These are phyloP conservation scores for Agapornis canus DNA, from an alignment of 2,797 vertebrate genomes.

Conservation along the genomic window DNA sequence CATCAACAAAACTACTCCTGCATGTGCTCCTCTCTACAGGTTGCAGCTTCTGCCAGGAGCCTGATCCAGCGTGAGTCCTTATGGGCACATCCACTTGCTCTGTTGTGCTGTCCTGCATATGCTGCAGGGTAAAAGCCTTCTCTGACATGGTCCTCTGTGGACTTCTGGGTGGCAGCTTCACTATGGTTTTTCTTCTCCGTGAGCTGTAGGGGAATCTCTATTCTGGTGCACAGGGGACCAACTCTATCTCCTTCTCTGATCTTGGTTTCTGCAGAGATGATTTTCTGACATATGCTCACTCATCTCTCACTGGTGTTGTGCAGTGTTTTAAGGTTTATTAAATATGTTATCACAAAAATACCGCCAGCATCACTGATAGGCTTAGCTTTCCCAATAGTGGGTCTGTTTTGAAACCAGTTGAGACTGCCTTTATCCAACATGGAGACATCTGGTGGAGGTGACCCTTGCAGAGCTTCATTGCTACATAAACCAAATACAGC, in stretches of 20 bases:
- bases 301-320: background rate
- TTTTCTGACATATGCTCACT: background rate
- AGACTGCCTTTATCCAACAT: rapidly evolving
- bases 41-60: background rate
- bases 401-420: background rate
- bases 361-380: background rate
- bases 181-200: background rate
- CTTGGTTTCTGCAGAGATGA: background rate
- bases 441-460: rapidly evolving
- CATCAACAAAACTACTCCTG: background rate
- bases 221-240: rapidly evolving
- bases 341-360: background rate
- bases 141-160: rapidly evolving
- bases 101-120: no score
- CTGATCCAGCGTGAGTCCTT: background rate
- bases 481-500: background rate
- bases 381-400: background rate
- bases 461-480: rapidly evolving
- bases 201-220: background rate
- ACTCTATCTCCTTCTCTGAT: background rate
- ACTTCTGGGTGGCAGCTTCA: background rate
- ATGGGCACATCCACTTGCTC: rapidly evolving
- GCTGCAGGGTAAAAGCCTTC: background rate
- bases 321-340: background rate
- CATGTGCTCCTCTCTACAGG: rapidly evolving